A percentile compares a stretch with the other conserved stretches of the same genome.
Evolutionary conservation across 2,888 invertebrate species (phyloP).

Genomic region (Rhabditoides inermis): DNA sequence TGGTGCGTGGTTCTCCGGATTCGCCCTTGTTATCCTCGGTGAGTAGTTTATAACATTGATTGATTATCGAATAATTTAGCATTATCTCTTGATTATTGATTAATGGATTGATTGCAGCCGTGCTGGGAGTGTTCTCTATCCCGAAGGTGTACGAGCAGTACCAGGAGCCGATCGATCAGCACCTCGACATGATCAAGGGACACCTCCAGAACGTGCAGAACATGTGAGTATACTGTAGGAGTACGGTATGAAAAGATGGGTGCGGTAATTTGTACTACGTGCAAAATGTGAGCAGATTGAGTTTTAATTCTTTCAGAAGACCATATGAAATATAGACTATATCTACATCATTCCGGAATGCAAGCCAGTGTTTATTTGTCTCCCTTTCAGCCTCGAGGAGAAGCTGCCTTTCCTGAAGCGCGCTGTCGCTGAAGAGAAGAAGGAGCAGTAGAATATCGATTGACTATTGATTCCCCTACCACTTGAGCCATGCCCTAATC

Average conservation of each 20-base stretch:
- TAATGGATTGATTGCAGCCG: conserved; percentile 19
- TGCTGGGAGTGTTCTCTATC: conserved; percentile 44
- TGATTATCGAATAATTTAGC: not conserved
- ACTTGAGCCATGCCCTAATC: no score
- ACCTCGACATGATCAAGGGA: conserved; percentile 38
- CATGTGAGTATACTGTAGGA: conserved; percentile 35
- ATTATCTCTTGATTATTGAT: not conserved
- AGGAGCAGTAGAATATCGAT: conserved; percentile 38
- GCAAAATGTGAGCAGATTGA: no score
- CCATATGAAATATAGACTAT: no score
- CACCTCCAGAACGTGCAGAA: conserved; percentile 45
- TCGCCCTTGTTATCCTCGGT: conserved; percentile 93
- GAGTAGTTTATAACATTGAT: conserved; percentile 49
- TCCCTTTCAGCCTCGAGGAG: conserved; percentile 43
- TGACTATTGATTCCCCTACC: no score
- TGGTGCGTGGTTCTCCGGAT: conserved; percentile 97
- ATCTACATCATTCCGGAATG: no score
- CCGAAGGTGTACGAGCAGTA: conserved; percentile 50
- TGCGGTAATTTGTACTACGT: no score
- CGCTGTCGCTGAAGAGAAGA: conserved; percentile 30
- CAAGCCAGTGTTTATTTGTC: no score
- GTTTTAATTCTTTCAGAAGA: no score
- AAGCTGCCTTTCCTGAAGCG: conserved; percentile 47
- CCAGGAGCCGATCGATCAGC: conserved; percentile 49
- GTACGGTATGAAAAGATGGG: no score